These are phyloP conservation scores for Bicyclus anynana DNA, from an alignment of 1,140 invertebrate species.

Conservation along the genomic window DNA sequence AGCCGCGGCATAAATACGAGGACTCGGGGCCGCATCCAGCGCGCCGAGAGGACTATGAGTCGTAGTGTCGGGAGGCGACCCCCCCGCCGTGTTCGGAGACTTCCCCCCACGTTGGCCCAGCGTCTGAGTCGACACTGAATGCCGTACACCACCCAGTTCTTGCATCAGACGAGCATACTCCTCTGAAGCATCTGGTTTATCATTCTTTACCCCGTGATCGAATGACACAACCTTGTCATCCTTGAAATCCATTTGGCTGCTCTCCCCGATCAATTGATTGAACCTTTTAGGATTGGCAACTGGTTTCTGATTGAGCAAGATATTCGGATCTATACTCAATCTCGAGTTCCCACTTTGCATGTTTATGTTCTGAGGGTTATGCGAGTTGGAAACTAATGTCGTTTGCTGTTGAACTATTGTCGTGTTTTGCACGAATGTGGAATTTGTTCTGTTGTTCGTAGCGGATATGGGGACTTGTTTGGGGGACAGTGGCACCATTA, in stretches of 20 bases:
- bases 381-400: slow-evolving; percentile 85
- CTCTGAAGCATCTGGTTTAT: slow-evolving; percentile 19
- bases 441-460: slow-evolving; percentile 82
- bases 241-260: slow-evolving; percentile 22
- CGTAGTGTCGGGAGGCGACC: slow-evolving; percentile 85
- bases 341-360: slow-evolving; percentile 57
- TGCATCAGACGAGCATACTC: slow-evolving; percentile 37
- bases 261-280: slow-evolving; percentile 30
- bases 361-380: slow-evolving; percentile 64
- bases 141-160: slow-evolving; percentile 59
- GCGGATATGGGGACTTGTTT: slow-evolving; percentile 79
- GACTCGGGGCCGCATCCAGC: slow-evolving; percentile 67
- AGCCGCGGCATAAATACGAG: slow-evolving; percentile 66
- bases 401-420: slow-evolving; percentile 81
- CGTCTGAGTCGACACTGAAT: slow-evolving; percentile 87
- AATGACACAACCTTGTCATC: slow-evolving; percentile 26
- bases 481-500: slow-evolving; percentile 87
- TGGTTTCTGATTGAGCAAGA: slow-evolving; percentile 46
- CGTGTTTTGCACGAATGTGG: slow-evolving; percentile 85
- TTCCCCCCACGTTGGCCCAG: slow-evolving; percentile 79
- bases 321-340: slow-evolving; percentile 73
- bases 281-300: slow-evolving; percentile 36
- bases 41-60: slow-evolving; percentile 84
- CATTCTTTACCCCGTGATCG: slow-evolving; percentile 3
- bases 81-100: slow-evolving; percentile 54